Percentiles rank a stretch among this genome's conserved stretches.
These are phyloP conservation scores for Aselliscus stoliczkanus DNA, from an alignment of 2,797 vertebrate species.

Conservation along the genomic window DNA sequence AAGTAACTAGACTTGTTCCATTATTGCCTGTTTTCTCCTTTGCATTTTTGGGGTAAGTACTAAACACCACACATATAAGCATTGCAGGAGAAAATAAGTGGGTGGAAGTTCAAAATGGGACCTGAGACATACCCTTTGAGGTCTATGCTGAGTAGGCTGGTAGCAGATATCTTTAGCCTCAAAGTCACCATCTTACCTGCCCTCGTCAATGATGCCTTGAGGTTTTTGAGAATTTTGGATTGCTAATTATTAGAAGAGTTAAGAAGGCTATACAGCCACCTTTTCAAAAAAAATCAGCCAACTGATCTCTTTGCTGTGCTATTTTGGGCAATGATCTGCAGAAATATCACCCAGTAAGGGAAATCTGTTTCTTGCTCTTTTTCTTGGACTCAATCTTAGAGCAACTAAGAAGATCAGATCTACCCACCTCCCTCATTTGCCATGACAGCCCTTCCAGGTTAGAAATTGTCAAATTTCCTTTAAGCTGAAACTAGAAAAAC, in stretches of 20 bases:
- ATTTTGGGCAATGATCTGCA: background rate
- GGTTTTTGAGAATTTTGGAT: background rate
- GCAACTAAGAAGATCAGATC: background rate
- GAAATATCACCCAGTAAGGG: background rate
- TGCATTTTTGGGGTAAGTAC: background rate
- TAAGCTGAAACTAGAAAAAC: background rate
- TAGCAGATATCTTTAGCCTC: background rate
- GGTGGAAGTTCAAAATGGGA: background rate
- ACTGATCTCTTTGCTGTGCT: background rate
- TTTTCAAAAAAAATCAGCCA: conserved; percentile 13
- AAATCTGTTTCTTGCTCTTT: background rate
- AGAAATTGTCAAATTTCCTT: conserved; percentile 2
- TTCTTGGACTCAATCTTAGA: background rate
- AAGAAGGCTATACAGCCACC: background rate
- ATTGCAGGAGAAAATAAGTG: background rate
- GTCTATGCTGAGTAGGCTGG: background rate
- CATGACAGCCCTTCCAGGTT: background rate
- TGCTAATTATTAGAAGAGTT: background rate
- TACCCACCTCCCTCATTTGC: background rate
- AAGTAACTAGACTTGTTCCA: background rate
- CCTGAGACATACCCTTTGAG: background rate
- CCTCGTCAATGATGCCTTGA: background rate
- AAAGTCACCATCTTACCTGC: background rate
- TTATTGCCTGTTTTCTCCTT: background rate
- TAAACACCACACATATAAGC: background rate